Percentiles rank a stretch among this genome's conserved stretches.
phyloP scores from a whole-genome alignment of 2,113 vertebrate species.

The Globicephala melas region DNA sequence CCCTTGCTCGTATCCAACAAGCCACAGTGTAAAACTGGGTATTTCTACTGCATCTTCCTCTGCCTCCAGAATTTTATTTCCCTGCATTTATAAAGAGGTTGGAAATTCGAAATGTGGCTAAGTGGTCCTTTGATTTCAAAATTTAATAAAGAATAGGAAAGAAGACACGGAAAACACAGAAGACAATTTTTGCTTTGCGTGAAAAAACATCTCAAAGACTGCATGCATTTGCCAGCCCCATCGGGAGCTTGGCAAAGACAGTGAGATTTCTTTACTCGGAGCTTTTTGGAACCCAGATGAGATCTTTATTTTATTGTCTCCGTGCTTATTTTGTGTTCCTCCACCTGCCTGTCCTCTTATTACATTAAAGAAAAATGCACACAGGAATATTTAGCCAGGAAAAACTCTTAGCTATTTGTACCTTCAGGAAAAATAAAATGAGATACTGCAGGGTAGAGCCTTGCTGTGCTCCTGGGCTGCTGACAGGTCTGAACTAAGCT shows the following conservation, averaged over 20 bases:
- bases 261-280: background rate
- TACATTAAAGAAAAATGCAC: background rate
- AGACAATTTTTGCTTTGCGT: background rate
- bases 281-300: background rate
- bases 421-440: background rate
- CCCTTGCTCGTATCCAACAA: background rate
- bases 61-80: conserved; percentile 51
- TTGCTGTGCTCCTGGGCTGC: rapidly evolving
- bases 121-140: background rate
- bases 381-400: background rate
- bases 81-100: background rate
- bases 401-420: background rate
- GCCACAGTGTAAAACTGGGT: background rate
- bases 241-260: rapidly evolving
- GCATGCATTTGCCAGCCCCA: background rate
- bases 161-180: too few species aligned
- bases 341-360: background rate
- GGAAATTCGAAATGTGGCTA: background rate
- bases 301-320: background rate
- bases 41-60: background rate
- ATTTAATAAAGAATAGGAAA: background rate
- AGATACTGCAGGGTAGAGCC: rapidly evolving
- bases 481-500: rapidly evolving
- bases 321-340: background rate
- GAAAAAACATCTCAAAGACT: background rate